Evolutionary conservation across 1,140 invertebrate genomes (phyloP), one percentile per base, ranked within the genome.

Genomic region (Schlechtendalia chinensis): DNA sequence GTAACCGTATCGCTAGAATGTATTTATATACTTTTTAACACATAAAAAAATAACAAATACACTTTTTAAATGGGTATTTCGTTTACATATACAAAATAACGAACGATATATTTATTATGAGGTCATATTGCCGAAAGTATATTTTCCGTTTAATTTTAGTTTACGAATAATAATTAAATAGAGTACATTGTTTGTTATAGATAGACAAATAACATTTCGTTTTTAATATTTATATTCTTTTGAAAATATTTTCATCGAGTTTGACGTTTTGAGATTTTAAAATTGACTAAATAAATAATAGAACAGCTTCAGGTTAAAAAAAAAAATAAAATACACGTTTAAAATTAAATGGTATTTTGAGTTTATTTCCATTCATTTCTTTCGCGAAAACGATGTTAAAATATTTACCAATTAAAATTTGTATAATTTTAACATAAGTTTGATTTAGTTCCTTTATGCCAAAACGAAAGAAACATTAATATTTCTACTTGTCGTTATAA

Each of bases 331-430:
- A 22, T 69, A 16, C 24, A 8, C 8, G 8, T 39, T 50, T 69
- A 16, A 24, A 69, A 50, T 24, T 47, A 8, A 27, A 50, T 24
- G 17, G 19, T 6, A 71, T 29, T 71, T 71, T 29, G 17, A 27
- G 45, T 53, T 45, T 71, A 53, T 71, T 54, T 29, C 54, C 17
- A 54, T 72, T 54, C 53, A 72, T 54, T 54, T 29, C 11, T 27
- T 72, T 72, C 17, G 3, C 54, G 29, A 17, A 54, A 71, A 71
- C 19, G 11, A 53, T 53, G 47, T 71, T 27, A 71, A 71, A 72
- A 54, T 72, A 72, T 53, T 54, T 72, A 53, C 69, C 50, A 72
- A 72, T 71, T 71, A 71, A 71, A 53, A 71, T 54, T 72, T 72
- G 69, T 72, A 54, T 72, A 72, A 72, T 72, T 72, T 29, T 1